phyloP scores from a whole-genome alignment of 1,140 invertebrate species.

The Aphaenogaster ashmeadi region DNA sequence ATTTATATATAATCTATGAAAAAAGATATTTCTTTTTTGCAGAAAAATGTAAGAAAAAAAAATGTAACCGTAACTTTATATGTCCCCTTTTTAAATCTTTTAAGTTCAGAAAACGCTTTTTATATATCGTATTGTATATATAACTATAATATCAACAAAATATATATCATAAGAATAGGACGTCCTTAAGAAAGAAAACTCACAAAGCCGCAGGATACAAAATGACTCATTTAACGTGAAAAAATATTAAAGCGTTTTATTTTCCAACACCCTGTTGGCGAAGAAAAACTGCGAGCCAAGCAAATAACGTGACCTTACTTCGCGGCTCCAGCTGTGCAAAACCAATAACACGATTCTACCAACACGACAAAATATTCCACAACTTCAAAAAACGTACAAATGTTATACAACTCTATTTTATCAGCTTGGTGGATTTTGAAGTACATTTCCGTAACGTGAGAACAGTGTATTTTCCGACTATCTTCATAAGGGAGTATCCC shows the following conservation, averaged over 20 bases:
- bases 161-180: not conserved
- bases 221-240: not conserved
- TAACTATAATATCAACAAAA: not conserved
- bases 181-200: slow-evolving; percentile 4
- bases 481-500: not conserved
- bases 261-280: not conserved
- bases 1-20: no score
- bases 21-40: no score
- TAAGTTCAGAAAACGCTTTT: not conserved
- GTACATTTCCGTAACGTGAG: not conserved
- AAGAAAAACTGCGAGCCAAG: not conserved
- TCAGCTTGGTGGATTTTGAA: not conserved
- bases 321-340: slow-evolving; percentile 13
- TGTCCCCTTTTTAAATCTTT: not conserved
- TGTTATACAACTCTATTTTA: not conserved
- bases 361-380: slow-evolving; percentile 31
- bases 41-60: no score
- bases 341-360: slow-evolving; percentile 29
- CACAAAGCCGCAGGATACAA: not conserved
- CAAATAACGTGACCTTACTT: slow-evolving; percentile 38
- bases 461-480: not conserved
- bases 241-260: slow-evolving; percentile 39
- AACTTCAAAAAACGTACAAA: slow-evolving; percentile 20
- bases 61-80: no score
- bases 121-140: not conserved